Evolutionary conservation across 2,888 invertebrate genomes (phyloP), one percentile per base, ranked within the genome.

Genomic region (Villa cingulata): DNA sequence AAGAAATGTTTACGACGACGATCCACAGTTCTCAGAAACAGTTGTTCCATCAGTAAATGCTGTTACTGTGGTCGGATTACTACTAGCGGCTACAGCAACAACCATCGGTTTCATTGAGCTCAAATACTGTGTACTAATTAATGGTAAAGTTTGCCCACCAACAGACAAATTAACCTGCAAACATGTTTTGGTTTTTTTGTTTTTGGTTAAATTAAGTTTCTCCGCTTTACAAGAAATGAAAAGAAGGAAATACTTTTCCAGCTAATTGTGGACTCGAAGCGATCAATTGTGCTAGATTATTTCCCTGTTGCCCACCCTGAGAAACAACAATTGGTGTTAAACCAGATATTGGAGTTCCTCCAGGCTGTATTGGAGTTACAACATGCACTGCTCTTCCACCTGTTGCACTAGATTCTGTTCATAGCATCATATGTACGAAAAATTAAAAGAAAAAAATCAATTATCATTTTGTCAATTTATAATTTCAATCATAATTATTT

Each of bases 161-260:
- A 58, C 56, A 43, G 56, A 57, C 44, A 54, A 53, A 52, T 56
- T 58, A 45, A 56, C 54, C 57, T 57, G 37, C n/a, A n/a, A n/a
- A n/a, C n/a, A n/a, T n/a, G n/a, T n/a, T n/a, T n/a, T n/a, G n/a
- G n/a, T n/a, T n/a, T n/a, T n/a, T n/a, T n/a, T n/a, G n/a, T n/a
- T n/a, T n/a, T n/a, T n/a, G n/a, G n/a, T n/a, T n/a, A n/a, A n/a
- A n/a, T n/a, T n/a, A n/a, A 36, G 3, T 19, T 14, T 42, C n/a
- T 48, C 38, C 19, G 1, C 14, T 41, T 20, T 20, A 32, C n/a
- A n/a, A n/a, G n/a, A n/a, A n/a, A n/a, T n/a, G n/a, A n/a, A n/a
- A n/a, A n/a, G n/a, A n/a, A n/a, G n/a, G n/a, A n/a, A n/a, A n/a
- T 66, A 82, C 81, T 74, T 83, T 82, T 57, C 81, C 82, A 56